Evolutionary conservation across 2,797 vertebrate species (phyloP).

Genomic region (Propithecus perrieri): DNA sequence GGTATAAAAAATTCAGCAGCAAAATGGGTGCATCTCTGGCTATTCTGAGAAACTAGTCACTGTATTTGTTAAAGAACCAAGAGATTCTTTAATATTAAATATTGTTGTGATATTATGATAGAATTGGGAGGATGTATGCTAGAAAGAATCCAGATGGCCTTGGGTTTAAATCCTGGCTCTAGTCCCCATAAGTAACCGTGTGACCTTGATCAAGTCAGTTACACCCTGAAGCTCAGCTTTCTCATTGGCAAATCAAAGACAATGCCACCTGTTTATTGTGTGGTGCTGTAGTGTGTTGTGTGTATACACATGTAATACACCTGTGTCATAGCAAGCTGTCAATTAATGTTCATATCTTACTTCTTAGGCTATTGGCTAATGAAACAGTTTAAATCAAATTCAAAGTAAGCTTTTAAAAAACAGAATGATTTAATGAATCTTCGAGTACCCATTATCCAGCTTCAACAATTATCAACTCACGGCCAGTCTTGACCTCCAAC

Average conservation of each 20-base stretch:
- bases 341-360: not conserved
- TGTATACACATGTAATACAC: not conserved
- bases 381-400: not conserved
- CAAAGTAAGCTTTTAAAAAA: conserved; percentile 12
- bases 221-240: not conserved
- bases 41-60: not conserved
- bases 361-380: not conserved
- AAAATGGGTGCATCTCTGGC: not conserved
- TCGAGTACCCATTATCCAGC: not conserved
- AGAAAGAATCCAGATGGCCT: not conserved
- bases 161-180: not conserved
- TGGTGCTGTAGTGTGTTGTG: not conserved
- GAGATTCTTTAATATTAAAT: not conserved
- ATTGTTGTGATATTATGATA: not conserved
- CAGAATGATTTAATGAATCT: not conserved
- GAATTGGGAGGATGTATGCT: not conserved
- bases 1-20: not conserved
- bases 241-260: not conserved
- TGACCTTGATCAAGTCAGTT: not conserved
- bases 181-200: rapidly evolving
- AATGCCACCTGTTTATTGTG: not conserved
- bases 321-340: not conserved
- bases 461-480: not conserved
- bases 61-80: not conserved
- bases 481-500: not conserved